Base-by-base conservation (phyloP, 2,113 vertebrate genomes). In the Elachura formosa region DNA sequence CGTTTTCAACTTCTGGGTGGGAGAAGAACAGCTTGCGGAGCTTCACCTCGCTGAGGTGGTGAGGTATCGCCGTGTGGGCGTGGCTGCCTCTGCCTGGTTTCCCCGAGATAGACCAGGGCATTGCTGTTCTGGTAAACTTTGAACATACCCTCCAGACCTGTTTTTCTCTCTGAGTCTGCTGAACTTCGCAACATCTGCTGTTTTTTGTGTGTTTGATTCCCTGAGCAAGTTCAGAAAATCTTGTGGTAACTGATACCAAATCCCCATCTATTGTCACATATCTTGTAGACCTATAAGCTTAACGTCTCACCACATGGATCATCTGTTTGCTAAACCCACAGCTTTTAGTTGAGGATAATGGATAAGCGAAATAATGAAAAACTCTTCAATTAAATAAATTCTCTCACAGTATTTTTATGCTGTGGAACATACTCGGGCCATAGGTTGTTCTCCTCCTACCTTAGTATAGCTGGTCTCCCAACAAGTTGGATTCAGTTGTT, bases 1-100 rank as follows among this genome's bases (percentile, higher is more conserved):
- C 5, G 1, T 33, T 40, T 2, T 16, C 4, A 5, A 1, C 28
- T 10, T 17, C 17, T 12, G 15, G 4, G 5, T 25, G 43, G 52
- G 23, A 40, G 23, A 58, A 36, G 25, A 76, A 2, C n/a, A 19
- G 11, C 25, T 54, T 1, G 6, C 4, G 10, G 13, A 77, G 51
- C n/a, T 84, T 21, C 7, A 11, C 49, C 38, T 54, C 54, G 3
- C 28, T 26, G n/a, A 49, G 40, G 6, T 48, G 36, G 10, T 23
- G 12, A 51, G 18, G 6, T 38, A 19, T 14, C n/a, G 10, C 9
- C 10, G 0, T 5, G 19, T 29, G 22, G 73, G 18, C 8, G 54
- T 33, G 11, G 16, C 49, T 23, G 6, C 21, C 19, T 61, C 51
- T 45, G 5, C 0, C 0, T 72, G 20, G 3, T 66, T 71, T 46